Conservation (phyloP, 2,888 invertebrate genomes). For the Trissolcus brochymenae region DNA sequence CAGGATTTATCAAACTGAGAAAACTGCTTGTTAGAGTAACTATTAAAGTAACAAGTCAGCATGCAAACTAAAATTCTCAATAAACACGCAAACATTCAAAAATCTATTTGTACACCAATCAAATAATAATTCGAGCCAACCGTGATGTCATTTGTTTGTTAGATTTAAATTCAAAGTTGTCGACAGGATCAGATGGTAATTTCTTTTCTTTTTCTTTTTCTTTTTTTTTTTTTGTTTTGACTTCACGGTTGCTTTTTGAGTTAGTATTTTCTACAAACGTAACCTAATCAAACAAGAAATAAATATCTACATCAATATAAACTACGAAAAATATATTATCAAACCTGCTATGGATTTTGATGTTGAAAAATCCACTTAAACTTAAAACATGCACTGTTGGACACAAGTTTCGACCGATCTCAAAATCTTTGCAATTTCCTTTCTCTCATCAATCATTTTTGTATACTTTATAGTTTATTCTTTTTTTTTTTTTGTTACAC, state of each 20-base stretch:
- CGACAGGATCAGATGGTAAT: too few relatives aligned
- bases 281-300: constrained; percentile 48
- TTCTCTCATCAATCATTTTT: not conserved
- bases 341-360: constrained; percentile 60
- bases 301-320: constrained; percentile 43
- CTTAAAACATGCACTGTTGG: constrained; percentile 49
- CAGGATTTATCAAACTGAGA: not conserved
- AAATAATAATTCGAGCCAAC: constrained; percentile 43
- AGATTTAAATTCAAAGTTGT: too few relatives aligned
- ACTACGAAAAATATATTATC: constrained; percentile 59
- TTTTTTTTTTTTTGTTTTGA: not conserved
- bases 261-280: constrained; percentile 21
- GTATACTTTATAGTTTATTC: too few relatives aligned
- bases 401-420: constrained; percentile 41
- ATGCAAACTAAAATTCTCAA: constrained; percentile 67
- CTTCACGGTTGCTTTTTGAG: constrained; percentile 13
- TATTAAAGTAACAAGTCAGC: constrained; percentile 51
- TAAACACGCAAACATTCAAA: constrained; percentile 57
- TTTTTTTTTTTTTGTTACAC: not conserved
- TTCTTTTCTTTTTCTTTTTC: not conserved
- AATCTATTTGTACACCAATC: constrained; percentile 55
- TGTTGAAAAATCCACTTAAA: constrained; percentile 47
- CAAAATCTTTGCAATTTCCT: not conserved
- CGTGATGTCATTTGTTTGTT: constrained; percentile 23
- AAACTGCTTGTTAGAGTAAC: constrained; percentile 31